Conservation (phyloP, 2,113 vertebrate genomes). For the Melanocharis versteri region DNA sequence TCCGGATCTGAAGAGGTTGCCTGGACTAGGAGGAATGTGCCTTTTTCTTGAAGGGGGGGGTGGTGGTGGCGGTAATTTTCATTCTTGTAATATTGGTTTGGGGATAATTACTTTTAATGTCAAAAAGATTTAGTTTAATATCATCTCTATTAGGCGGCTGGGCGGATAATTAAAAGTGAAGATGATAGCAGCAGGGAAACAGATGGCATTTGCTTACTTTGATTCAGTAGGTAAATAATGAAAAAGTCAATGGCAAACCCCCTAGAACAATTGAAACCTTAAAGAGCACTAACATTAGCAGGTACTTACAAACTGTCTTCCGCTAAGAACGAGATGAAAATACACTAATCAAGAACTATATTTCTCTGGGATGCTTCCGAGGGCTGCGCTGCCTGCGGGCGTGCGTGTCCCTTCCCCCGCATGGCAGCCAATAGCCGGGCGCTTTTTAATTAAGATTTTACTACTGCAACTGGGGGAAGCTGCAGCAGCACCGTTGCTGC, state of each 20-base stretch:
- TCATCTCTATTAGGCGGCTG: slow-evolving; percentile 99
- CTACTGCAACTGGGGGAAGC: background rate
- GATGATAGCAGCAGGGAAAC: slow-evolving; percentile 95
- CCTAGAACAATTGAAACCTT: slow-evolving; percentile 74
- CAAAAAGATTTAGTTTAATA: slow-evolving; percentile 99
- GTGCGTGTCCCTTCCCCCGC: background rate
- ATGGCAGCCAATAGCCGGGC: background rate
- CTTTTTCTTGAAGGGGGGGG: background rate
- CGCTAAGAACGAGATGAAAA: slow-evolving; percentile 65
- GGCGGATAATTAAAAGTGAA: slow-evolving; percentile 98
- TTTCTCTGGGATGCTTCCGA: slow-evolving; percentile 46
- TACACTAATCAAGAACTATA: slow-evolving; percentile 68
- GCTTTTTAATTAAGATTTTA: slow-evolving; percentile 50
- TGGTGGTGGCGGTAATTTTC: slow-evolving; percentile 66
- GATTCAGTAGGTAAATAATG: slow-evolving; percentile 97
- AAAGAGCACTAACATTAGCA: slow-evolving; percentile 74
- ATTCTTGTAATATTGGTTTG: slow-evolving; percentile 83
- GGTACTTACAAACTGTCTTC: slow-evolving; percentile 70
- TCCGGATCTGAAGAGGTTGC: background rate
- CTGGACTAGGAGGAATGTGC: background rate
- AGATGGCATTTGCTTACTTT: slow-evolving; percentile 99
- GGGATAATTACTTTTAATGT: slow-evolving; percentile 99
- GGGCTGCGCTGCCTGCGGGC: background rate
- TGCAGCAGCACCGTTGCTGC: background rate
- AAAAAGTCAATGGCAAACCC: slow-evolving; percentile 80